Evolutionary conservation across 2,113 vertebrate species (phyloP).

Genomic region (Peromyscus polionotus): DNA sequence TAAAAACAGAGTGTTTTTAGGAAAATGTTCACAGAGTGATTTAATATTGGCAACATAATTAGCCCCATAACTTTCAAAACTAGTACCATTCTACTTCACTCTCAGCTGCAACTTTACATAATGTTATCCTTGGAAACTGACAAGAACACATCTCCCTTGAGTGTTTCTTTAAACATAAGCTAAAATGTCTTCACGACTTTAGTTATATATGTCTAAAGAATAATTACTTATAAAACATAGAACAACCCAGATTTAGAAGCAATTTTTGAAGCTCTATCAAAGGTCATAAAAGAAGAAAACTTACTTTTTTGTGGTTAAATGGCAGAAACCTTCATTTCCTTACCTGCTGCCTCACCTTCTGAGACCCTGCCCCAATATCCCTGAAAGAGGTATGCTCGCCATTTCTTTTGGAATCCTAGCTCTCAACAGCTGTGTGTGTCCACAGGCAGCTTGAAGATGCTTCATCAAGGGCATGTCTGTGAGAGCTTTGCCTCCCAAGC

Average conservation of each 20-base stretch:
- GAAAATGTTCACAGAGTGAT: background rate
- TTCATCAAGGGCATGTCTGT: background rate
- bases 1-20: background rate
- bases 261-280: background rate
- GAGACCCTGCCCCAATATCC: background rate
- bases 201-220: slow-evolving; percentile 2
- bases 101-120: background rate
- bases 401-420: background rate
- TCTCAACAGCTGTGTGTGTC: background rate
- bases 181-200: background rate
- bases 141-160: background rate
- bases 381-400: background rate
- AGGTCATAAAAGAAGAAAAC: background rate
- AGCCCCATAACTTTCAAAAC: background rate
- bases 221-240: background rate
- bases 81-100: background rate
- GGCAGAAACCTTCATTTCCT: background rate
- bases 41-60: background rate
- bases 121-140: background rate
- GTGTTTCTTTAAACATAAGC: background rate
- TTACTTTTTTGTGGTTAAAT: background rate
- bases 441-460: background rate
- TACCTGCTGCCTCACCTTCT: background rate
- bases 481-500: background rate
- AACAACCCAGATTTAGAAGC: background rate